A percentile compares a stretch with the other conserved stretches of the same genome.
Evolutionary conservation across 1,140 invertebrate species (phyloP).

Genomic region (Zaprionus davidi): DNA sequence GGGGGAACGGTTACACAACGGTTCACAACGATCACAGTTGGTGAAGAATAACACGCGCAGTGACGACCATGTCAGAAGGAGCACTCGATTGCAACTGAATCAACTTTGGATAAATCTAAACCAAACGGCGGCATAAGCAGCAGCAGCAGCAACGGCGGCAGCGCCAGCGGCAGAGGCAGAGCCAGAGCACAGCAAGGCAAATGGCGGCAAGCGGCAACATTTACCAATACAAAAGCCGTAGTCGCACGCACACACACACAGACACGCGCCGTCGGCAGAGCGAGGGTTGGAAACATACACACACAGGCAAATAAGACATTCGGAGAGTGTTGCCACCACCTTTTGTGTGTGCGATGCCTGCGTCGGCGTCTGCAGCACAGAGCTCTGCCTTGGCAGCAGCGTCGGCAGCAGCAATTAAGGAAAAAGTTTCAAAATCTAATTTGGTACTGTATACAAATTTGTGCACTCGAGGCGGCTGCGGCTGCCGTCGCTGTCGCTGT

Average conservation of each 20-base stretch:
- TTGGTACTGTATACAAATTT: slow-evolving; percentile 84
- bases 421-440: slow-evolving; percentile 84
- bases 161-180: slow-evolving; percentile 27
- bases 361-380: slow-evolving; percentile 34
- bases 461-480: slow-evolving; percentile 68
- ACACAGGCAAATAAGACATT: slow-evolving; percentile 33
- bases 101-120: slow-evolving; percentile 71
- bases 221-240: slow-evolving; percentile 79
- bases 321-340: slow-evolving; percentile 78
- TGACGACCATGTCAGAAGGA: slow-evolving; percentile 76
- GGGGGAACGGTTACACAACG: slow-evolving; percentile 1
- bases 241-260: slow-evolving; percentile 25
- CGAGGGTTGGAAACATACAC: slow-evolving; percentile 64
- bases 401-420: slow-evolving; percentile 74
- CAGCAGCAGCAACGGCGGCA: slow-evolving; percentile 22
- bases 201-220: slow-evolving; percentile 81
- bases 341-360: slow-evolving; percentile 55
- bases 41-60: slow-evolving; percentile 34
- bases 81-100: slow-evolving; percentile 83
- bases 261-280: slow-evolving; percentile 33
- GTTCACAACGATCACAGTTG: slow-evolving; percentile 6
- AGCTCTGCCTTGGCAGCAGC: slow-evolving; percentile 8
- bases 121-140: slow-evolving; percentile 31
- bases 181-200: slow-evolving; percentile 47
- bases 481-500: slow-evolving; percentile 20